A percentile compares a stretch with the other conserved stretches of the same genome.
Conservation (phyloP, 1,140 invertebrate species). For the Paralvinella palmiformis region DNA sequence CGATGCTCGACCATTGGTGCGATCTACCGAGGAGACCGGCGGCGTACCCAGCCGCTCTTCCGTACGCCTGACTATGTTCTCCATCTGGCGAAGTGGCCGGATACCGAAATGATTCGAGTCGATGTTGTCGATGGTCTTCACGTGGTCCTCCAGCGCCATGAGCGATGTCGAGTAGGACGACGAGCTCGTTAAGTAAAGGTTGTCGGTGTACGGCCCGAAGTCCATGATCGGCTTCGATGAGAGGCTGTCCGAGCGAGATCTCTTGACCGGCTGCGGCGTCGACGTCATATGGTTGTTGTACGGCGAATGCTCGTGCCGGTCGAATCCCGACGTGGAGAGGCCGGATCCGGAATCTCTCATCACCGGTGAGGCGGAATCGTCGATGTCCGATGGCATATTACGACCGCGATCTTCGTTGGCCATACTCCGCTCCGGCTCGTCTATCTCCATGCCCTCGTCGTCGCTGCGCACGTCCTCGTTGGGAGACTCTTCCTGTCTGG, state of each 20-base stretch:
- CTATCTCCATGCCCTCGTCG: slow-evolving; percentile 66
- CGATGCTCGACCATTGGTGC: not conserved
- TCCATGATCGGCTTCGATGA: not conserved
- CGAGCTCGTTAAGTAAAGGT: slow-evolving; percentile 44
- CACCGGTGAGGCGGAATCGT: too few species aligned
- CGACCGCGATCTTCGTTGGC: slow-evolving; percentile 51
- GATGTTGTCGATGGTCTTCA: slow-evolving; percentile 45
- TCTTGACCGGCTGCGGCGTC: not conserved
- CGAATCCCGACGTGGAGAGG: too few species aligned
- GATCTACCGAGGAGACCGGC: too few species aligned
- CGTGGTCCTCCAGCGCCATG: slow-evolving; percentile 68
- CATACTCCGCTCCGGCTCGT: slow-evolving; percentile 60
- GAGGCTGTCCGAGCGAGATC: not conserved
- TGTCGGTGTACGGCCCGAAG: slow-evolving; percentile 25
- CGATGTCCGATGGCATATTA: slow-evolving; percentile 56
- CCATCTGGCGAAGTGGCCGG: slow-evolving; percentile 17
- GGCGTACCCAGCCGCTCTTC: not conserved
- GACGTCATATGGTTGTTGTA: too few species aligned
- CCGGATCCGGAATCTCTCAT: too few species aligned
- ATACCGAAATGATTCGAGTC: not conserved
- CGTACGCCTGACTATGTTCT: slow-evolving; percentile 13
- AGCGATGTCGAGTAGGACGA: slow-evolving; percentile 66
- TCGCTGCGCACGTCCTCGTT: slow-evolving; percentile 14
- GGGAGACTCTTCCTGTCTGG: too few species aligned
- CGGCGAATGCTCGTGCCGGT: too few species aligned